These are phyloP conservation scores for Neopipo cinnamomea DNA, from an alignment of 2,113 vertebrate genomes.

Conservation along the genomic window DNA sequence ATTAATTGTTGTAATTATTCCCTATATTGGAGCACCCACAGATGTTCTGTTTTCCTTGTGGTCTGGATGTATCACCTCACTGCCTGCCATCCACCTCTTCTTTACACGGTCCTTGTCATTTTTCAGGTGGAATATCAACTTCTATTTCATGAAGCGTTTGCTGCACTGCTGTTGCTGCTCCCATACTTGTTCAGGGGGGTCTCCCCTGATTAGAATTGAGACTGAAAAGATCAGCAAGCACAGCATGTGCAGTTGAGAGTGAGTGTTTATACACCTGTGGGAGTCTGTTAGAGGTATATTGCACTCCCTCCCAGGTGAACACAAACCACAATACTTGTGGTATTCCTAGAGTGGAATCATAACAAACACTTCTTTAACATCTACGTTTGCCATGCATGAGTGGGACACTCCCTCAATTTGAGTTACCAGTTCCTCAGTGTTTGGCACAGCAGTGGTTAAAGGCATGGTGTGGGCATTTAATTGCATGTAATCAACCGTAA, in stretches of 20 bases:
- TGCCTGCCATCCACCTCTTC: not conserved
- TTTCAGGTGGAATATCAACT: not conserved
- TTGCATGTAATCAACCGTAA: not conserved
- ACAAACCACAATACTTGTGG: not conserved
- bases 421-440: not conserved
- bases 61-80: not conserved
- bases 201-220: not conserved
- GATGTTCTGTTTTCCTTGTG: not conserved
- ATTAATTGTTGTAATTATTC: not conserved
- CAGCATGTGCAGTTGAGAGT: not conserved
- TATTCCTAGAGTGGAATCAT: not conserved
- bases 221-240: not conserved
- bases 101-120: not conserved
- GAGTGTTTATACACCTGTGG: not conserved
- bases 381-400: not conserved
- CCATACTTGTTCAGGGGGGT: not conserved
- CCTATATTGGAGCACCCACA: not conserved
- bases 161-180: not conserved
- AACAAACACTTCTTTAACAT: not conserved
- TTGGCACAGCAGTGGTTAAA: not conserved
- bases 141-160: not conserved
- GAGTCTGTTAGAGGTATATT: not conserved
- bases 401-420: not conserved
- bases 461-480: not conserved
- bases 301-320: not conserved